Evolutionary conservation across 2,888 invertebrate species (phyloP).

Genomic region (Drosophila mimetica): DNA sequence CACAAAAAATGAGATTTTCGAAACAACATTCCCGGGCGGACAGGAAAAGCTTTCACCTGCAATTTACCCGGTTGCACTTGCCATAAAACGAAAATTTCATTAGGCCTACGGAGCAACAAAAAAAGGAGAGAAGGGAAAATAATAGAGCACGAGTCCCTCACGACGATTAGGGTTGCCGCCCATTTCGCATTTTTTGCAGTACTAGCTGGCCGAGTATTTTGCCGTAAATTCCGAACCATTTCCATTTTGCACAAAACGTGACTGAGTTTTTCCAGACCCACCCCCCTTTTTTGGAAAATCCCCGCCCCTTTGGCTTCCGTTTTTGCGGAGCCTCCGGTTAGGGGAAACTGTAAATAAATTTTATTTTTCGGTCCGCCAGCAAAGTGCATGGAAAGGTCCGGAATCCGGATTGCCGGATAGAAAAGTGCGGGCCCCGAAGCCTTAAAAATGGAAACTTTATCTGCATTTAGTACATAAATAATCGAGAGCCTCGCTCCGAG

Average conservation of each 20-base stretch:
- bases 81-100: constrained; percentile 53
- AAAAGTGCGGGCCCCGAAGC: constrained; percentile 14
- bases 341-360: constrained; percentile 52
- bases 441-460: constrained; percentile 56
- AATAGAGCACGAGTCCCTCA: constrained; percentile 40
- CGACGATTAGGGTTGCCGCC: constrained; percentile 29
- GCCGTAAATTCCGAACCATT: constrained; percentile 58
- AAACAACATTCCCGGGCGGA: constrained; percentile 2
- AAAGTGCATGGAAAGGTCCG: constrained; percentile 47
- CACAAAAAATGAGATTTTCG: constrained; percentile 30
- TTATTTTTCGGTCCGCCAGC: constrained; percentile 46
- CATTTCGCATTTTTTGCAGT: constrained; percentile 25
- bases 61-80: constrained; percentile 45
- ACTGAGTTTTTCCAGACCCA: constrained; percentile 37
- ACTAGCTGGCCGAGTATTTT: constrained; percentile 19
- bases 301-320: constrained; percentile 17
- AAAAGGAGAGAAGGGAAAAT: constrained; percentile 7
- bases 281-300: constrained; percentile 6
- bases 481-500: constrained; percentile 20
- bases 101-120: constrained; percentile 28
- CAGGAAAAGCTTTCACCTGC: constrained; percentile 52
- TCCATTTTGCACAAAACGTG: constrained; percentile 59
- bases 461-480: constrained; percentile 68
- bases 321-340: constrained; percentile 20
- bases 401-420: constrained; percentile 7